Base-by-base conservation (phyloP, 1,140 invertebrate species). In the Sarcophaga bullata region DNA sequence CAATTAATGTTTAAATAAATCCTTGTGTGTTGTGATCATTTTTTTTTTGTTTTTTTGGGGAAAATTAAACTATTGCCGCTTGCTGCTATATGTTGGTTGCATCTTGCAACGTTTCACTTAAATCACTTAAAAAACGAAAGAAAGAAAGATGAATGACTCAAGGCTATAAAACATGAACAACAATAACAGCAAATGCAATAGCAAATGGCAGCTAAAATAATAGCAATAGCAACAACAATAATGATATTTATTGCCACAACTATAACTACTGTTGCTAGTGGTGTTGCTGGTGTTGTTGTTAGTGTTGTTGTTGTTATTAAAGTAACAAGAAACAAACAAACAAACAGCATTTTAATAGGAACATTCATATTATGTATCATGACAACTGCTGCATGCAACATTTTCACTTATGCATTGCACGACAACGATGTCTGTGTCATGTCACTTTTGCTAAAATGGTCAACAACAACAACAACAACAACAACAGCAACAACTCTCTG, bases 361-460 rank as follows among this genome's bases (percentile, higher is more conserved):
- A 78, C 75, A 78, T 78, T 78, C 75, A 50, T 78, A 78, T 78
- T 78, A 78, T 37, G 25, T 78, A 78, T 78, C 75, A 78, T 78
- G 75, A 78, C 75, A 78, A 78, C 75, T 78, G 75, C 75, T 50
- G 75, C 75, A 78, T 78, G 75, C 75, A 78, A 78, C 75, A 52
- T 78, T 78, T 78, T 78, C 75, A 78, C 75, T 78, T 78, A 78
- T 78, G 75, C 75, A 50, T 50, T 78, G 75, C 75, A 78, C 75
- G 25, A 37, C 25, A 37, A 37, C 25, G 75, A 78, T 78, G 75
- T 78, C 49, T 49, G 75, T 52, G 75, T 78, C 75, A 78, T 78
- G 75, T 78, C 75, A 78, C 48, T 78, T 37, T 37, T 78, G 37
- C 75, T 48, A 78, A 76, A 17, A 37, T 37, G 25, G 25, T 37